phyloP scores from a whole-genome alignment of 2,797 vertebrate genomes.

The Menidia menidia region DNA sequence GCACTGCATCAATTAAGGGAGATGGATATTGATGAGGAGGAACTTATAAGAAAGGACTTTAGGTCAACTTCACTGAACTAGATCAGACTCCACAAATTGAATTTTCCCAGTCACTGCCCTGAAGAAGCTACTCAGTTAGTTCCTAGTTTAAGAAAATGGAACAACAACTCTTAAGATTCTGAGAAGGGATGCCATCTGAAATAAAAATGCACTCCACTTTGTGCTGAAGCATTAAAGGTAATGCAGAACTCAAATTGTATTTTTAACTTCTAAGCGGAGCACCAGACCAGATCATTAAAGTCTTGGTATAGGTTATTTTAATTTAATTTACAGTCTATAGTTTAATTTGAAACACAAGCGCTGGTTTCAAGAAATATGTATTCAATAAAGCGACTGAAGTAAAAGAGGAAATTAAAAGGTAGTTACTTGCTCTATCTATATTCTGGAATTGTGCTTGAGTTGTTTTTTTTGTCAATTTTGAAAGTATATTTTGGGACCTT shows the following conservation, averaged over 20 bases:
- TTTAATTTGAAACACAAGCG: background rate
- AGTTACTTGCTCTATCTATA: background rate
- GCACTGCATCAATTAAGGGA: background rate
- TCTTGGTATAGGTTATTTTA: background rate
- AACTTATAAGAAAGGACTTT: no score
- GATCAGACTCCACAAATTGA: no score
- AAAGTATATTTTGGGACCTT: no score
- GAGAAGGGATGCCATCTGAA: background rate
- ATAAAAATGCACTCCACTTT: background rate
- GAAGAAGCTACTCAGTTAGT: no score
- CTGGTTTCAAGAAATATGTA: background rate
- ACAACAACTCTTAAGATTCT: background rate
- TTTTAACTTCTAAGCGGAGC: constrained; percentile 1
- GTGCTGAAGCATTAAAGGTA: background rate
- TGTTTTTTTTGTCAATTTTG: no score
- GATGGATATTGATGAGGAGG: no score
- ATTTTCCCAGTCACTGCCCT: no score
- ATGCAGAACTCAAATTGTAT: background rate
- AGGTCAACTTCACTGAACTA: no score
- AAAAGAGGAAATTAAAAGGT: background rate
- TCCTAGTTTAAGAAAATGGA: background rate
- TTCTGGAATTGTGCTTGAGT: background rate
- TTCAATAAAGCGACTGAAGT: background rate
- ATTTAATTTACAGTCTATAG: background rate
- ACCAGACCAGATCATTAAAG: background rate